These are phyloP conservation scores for Drosophila kurseongensis DNA, from an alignment of 1,140 invertebrate genomes.

Conservation along the genomic window DNA sequence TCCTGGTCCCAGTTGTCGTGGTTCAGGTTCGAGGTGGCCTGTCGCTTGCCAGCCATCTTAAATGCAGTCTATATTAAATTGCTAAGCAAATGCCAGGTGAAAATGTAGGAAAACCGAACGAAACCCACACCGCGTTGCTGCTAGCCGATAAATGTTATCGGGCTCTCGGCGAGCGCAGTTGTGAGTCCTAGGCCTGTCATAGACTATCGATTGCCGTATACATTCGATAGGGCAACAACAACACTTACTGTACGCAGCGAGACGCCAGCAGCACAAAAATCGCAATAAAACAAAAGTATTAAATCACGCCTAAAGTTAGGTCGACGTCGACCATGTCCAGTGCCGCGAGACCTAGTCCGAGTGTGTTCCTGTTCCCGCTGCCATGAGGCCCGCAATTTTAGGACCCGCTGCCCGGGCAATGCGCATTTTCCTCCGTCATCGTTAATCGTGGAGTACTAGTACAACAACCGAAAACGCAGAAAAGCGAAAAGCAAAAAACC, in stretches of 20 bases:
- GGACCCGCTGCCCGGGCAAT: conserved; percentile 34
- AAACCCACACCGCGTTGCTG: conserved; percentile 30
- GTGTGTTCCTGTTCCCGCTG: conserved; percentile 4
- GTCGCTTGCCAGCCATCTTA: conserved; percentile 91
- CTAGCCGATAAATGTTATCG: conserved; percentile 8
- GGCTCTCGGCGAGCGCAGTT: not conserved
- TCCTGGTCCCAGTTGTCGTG: conserved; percentile 96
- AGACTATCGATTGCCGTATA: not conserved
- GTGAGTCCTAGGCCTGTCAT: conserved; percentile 2
- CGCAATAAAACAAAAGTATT: conserved; percentile 68
- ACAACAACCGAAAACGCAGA: conserved; percentile 16
- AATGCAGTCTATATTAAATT: conserved; percentile 14
- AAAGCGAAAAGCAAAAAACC: conserved; percentile 11
- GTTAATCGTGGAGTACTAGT: conserved; percentile 64
- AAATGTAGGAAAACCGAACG: conserved; percentile 19
- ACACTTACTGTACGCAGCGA: conserved; percentile 51
- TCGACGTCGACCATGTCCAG: conserved; percentile 22
- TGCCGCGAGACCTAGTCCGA: conserved; percentile 21
- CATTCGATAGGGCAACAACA: conserved; percentile 37
- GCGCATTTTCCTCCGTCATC: conserved; percentile 59
- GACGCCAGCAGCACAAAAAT: conserved; percentile 78
- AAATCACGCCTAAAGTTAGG: conserved; percentile 28
- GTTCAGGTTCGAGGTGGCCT: conserved; percentile 91
- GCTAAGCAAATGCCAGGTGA: conserved; percentile 16
- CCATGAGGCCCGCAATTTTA: conserved; percentile 35